Conservation (phyloP, 2,113 vertebrate genomes). For the Dermatemys mawii region DNA sequence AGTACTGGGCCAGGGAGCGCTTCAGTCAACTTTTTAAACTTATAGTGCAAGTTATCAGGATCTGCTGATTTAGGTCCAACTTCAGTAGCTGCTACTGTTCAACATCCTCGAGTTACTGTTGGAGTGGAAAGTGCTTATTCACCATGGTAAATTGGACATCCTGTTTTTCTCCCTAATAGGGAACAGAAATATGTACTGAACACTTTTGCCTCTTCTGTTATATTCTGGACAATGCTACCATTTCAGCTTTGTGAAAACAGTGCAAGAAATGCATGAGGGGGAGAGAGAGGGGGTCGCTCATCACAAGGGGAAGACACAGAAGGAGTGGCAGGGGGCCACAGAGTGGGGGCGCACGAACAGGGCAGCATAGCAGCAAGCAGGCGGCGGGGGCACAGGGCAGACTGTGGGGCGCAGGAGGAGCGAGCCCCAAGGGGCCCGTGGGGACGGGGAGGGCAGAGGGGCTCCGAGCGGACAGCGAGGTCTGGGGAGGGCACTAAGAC, state of each 20-base stretch:
- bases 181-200: not conserved
- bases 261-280: not conserved
- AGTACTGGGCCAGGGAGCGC: not conserved
- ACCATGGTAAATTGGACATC: not conserved
- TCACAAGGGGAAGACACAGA: not conserved
- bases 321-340: not conserved
- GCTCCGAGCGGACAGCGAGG: not conserved
- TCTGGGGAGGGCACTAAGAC: not conserved
- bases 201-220: not conserved
- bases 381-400: not conserved
- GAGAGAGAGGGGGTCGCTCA: too few relatives aligned
- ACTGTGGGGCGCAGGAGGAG: not conserved
- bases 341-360: not conserved
- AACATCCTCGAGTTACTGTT: not conserved
- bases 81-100: not conserved
- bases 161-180: not conserved
- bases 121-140: not conserved
- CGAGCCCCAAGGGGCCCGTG: not conserved
- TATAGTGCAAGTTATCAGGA: not conserved
- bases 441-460: not conserved
- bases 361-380: not conserved
- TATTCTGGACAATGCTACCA: not conserved
- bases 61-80: not conserved
- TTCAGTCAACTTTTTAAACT: not conserved
- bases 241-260: not conserved